Conservation (phyloP, 2,888 invertebrate species). For the Pterobdella sp. region DNA sequence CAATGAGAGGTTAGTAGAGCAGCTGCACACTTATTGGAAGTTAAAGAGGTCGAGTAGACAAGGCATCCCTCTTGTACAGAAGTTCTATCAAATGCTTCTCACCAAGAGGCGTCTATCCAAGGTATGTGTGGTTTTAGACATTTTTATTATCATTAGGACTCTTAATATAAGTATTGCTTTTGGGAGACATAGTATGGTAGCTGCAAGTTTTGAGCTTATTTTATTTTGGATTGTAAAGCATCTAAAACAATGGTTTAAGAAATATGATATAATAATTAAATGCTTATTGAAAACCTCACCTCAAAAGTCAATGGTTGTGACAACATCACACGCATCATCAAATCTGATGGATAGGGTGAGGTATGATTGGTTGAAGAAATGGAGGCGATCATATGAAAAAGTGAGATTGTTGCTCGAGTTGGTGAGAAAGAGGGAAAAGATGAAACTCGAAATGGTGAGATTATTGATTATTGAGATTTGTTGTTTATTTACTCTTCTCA, state of each 20-base stretch:
- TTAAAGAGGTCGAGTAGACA: constrained; percentile 85
- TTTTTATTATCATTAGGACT: not conserved
- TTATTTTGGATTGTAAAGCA: too few species aligned
- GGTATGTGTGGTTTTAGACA: not conserved
- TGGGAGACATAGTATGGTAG: too few species aligned
- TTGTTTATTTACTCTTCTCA: too few species aligned
- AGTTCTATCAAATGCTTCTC: constrained; percentile 78
- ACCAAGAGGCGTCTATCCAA: not conserved
- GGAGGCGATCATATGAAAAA: constrained; percentile 85
- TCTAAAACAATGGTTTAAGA: too few species aligned
- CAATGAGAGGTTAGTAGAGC: constrained; percentile 70
- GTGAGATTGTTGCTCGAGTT: constrained; percentile 84
- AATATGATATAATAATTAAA: too few species aligned
- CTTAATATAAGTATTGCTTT: too few species aligned
- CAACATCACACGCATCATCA: not conserved
- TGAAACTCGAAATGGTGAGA: constrained; percentile 72
- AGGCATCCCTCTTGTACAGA: constrained; percentile 87
- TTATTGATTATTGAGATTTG: too few species aligned
- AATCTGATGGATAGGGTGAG: constrained; percentile 6
- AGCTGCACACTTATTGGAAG: constrained; percentile 91
- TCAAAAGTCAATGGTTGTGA: not conserved
- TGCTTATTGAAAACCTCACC: too few species aligned
- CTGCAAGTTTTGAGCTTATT: too few species aligned
- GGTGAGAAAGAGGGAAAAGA: constrained; percentile 86
- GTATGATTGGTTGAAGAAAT: constrained; percentile 38